Percentiles rank a stretch among this genome's conserved stretches.
These are phyloP conservation scores for Neofelis nebulosa DNA, from an alignment of 2,113 vertebrate genomes.

Conservation along the genomic window DNA sequence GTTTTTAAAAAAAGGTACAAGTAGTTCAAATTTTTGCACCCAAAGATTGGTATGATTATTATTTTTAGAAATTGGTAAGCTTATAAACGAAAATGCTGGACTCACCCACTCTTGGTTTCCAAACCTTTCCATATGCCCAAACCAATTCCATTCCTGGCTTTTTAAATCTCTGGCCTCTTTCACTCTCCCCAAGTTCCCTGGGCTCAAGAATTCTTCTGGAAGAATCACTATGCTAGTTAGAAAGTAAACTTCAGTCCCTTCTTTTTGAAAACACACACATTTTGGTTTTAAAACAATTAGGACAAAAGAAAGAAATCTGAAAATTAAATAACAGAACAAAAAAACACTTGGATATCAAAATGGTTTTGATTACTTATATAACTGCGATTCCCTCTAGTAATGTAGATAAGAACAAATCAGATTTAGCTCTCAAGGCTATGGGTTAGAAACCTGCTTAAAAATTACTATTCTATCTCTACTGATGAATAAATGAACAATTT, in stretches of 20 bases:
- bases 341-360: background rate
- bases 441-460: background rate
- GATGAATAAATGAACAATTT: slow-evolving; percentile 16
- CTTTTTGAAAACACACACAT: background rate
- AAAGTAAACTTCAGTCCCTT: background rate
- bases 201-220: background rate
- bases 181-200: background rate
- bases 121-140: background rate
- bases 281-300: background rate
- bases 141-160: background rate
- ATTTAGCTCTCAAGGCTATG: background rate
- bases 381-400: background rate
- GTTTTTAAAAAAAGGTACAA: background rate
- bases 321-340: background rate
- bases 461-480: background rate
- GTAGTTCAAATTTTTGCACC: background rate
- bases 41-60: background rate
- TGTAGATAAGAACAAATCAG: background rate
- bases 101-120: background rate
- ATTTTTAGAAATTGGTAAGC: background rate
- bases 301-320: background rate
- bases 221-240: background rate
- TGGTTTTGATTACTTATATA: slow-evolving; percentile 15
- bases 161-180: background rate
- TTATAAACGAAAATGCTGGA: background rate